phyloP scores from a whole-genome alignment of 1,140 invertebrate genomes.

The Drosophila trapezifrons region DNA sequence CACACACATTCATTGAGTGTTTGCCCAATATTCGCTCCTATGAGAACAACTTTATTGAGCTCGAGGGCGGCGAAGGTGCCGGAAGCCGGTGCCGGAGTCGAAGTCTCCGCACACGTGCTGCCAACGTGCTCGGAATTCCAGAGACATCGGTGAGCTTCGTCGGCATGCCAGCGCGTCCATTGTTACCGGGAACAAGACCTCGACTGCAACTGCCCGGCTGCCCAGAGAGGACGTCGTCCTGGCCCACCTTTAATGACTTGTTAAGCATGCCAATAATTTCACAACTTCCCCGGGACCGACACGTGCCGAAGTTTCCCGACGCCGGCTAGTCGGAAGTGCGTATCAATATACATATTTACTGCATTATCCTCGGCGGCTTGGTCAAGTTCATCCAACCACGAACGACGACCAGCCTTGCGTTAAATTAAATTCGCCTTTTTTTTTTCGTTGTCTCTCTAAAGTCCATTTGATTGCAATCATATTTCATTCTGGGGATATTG shows the following conservation, averaged over 20 bases:
- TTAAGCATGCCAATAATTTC: constrained; percentile 82
- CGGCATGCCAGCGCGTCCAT: constrained; percentile 60
- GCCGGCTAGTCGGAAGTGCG: constrained; percentile 25
- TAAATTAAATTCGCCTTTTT: constrained; percentile 81
- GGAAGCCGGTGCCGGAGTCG: constrained; percentile 40
- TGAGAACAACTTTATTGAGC: constrained; percentile 54
- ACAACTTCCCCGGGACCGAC: constrained; percentile 66
- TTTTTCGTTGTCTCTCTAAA: constrained; percentile 9
- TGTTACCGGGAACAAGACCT: constrained; percentile 40
- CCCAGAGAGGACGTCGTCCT: constrained; percentile 11
- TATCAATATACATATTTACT: constrained; percentile 40
- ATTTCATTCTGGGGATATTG: constrained; percentile 61
- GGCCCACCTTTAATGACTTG: constrained; percentile 67
- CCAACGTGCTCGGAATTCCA: constrained; percentile 79
- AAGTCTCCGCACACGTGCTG: constrained; percentile 71
- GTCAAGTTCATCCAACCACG: constrained; percentile 69
- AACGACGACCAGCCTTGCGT: constrained; percentile 72
- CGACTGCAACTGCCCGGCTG: constrained; percentile 17
- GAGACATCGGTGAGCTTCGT: constrained; percentile 53
- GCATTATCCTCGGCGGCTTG: constrained; percentile 18
- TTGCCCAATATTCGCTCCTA: constrained; percentile 47
- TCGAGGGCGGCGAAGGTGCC: constrained; percentile 30
- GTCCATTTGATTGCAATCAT: constrained; percentile 58
- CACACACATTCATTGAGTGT: constrained; percentile 34
- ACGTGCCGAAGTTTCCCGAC: constrained; percentile 77